Conservation (phyloP, 2,797 vertebrate species). For the Anguilla pacifica region DNA sequence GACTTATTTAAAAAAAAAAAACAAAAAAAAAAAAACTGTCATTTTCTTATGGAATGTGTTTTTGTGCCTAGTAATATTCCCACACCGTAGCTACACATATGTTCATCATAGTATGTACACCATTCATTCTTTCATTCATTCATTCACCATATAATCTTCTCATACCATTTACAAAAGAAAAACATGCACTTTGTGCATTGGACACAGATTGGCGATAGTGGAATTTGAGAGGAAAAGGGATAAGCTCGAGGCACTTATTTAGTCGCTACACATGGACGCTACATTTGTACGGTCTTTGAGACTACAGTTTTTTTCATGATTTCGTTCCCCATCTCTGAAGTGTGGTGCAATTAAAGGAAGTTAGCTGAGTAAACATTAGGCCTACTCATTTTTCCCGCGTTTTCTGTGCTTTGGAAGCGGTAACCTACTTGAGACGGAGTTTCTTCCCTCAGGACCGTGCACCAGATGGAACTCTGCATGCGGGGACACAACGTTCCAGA, state of each 20-base stretch:
- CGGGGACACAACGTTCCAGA: neutral
- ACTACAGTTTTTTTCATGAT: too few relatives aligned
- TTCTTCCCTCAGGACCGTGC: conserved; percentile 20
- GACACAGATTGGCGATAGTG: too few relatives aligned
- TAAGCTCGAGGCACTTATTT: conserved; percentile 54
- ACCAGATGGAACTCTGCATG: conserved; percentile 12
- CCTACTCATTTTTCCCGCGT: neutral
- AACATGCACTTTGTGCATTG: too few relatives aligned
- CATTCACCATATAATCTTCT: too few relatives aligned
- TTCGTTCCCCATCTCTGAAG: conserved; percentile 3
- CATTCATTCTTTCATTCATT: too few relatives aligned
- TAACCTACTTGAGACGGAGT: conserved; percentile 24
- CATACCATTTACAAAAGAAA: too few relatives aligned
- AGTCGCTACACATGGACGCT: conserved; percentile 64
- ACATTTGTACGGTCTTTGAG: conserved; percentile 33
- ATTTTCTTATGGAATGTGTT: too few relatives aligned
- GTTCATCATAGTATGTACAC: too few relatives aligned
- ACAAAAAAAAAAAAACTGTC: too few relatives aligned
- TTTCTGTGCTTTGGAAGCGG: neutral
- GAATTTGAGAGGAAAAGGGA: too few relatives aligned
- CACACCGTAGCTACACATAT: too few relatives aligned
- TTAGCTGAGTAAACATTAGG: neutral
- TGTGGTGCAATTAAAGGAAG: neutral
- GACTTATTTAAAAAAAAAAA: neutral
- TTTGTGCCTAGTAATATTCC: too few relatives aligned